Evolutionary conservation across 2,888 invertebrate species (phyloP).

Genomic region (Drosophila fulvimacula): DNA sequence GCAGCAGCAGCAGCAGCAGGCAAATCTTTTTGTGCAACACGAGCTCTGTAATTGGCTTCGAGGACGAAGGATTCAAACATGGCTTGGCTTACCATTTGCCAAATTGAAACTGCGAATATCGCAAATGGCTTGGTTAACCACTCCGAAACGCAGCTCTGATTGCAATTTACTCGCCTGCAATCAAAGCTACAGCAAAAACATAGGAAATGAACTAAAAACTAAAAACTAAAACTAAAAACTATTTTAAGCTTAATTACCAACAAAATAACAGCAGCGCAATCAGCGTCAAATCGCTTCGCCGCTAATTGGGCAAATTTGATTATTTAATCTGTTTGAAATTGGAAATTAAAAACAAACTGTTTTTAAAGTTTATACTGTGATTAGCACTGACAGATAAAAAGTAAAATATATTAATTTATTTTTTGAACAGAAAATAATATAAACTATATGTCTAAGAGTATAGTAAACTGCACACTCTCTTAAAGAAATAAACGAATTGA

Average conservation of each 20-base stretch:
- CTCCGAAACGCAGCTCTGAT: constrained; percentile 45
- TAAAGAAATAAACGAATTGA: neutral
- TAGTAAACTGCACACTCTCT: too few relatives aligned
- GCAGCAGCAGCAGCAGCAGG: constrained; percentile 22
- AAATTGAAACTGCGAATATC: constrained; percentile 60
- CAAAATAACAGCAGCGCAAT: constrained; percentile 4
- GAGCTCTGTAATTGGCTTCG: constrained; percentile 57
- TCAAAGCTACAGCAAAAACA: constrained; percentile 26
- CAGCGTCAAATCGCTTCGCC: constrained; percentile 2
- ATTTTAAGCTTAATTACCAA: constrained; percentile 35
- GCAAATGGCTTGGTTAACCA: constrained; percentile 47
- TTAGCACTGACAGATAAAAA: neutral
- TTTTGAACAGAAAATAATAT: too few relatives aligned
- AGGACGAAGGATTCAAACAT: constrained; percentile 25
- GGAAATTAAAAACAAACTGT: constrained; percentile 3
- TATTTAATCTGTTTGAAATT: neutral
- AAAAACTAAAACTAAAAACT: constrained; percentile 17
- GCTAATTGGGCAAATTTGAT: neutral
- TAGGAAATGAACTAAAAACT: constrained; percentile 9
- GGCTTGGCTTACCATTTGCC: constrained; percentile 31
- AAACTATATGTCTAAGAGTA: too few relatives aligned
- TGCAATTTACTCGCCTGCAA: constrained; percentile 49
- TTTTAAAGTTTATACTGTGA: neutral
- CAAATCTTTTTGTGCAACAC: constrained; percentile 56
- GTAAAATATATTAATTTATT: too few relatives aligned